Conservation (phyloP, 2,797 vertebrate species). For the Pangasius mekongensis region DNA sequence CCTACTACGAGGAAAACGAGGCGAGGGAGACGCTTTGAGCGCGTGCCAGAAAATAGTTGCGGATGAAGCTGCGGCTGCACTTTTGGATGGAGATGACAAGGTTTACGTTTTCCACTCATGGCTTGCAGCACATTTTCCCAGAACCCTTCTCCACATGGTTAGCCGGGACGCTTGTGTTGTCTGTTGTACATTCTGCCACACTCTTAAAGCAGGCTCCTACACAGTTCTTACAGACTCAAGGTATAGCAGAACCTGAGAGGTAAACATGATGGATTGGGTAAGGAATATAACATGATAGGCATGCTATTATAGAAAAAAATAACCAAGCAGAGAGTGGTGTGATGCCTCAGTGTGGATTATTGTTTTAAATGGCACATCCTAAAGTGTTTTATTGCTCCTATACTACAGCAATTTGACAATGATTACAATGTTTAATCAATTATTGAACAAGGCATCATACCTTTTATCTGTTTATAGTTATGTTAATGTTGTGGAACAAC, state of each 20-base stretch:
- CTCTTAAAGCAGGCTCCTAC: slow-evolving; percentile 63
- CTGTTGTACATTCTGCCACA: slow-evolving; percentile 72
- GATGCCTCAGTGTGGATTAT: neutral
- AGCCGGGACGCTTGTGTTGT: slow-evolving; percentile 62
- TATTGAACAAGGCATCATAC: neutral
- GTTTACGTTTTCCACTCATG: slow-evolving; percentile 67
- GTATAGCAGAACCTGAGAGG: neutral
- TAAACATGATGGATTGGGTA: slow-evolving; percentile 6
- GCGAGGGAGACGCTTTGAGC: slow-evolving; percentile 72
- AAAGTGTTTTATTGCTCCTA: neutral
- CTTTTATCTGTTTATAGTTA: neutral
- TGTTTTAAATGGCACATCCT: neutral
- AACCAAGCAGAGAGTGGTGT: neutral
- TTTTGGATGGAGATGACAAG: slow-evolving; percentile 81
- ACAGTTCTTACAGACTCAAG: slow-evolving; percentile 8
- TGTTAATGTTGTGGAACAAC: neutral
- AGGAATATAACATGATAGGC: neutral
- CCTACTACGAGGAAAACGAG: slow-evolving; percentile 29
- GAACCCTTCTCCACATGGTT: slow-evolving; percentile 55
- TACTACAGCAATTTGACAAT: neutral
- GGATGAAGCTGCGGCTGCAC: slow-evolving; percentile 72
- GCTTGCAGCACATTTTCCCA: slow-evolving; percentile 61
- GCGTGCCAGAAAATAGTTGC: slow-evolving; percentile 74
- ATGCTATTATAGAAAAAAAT: neutral
- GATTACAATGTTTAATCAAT: neutral